Evolutionary conservation across 1,140 invertebrate genomes (phyloP).

Genomic region (Neodiprion pinetum): DNA sequence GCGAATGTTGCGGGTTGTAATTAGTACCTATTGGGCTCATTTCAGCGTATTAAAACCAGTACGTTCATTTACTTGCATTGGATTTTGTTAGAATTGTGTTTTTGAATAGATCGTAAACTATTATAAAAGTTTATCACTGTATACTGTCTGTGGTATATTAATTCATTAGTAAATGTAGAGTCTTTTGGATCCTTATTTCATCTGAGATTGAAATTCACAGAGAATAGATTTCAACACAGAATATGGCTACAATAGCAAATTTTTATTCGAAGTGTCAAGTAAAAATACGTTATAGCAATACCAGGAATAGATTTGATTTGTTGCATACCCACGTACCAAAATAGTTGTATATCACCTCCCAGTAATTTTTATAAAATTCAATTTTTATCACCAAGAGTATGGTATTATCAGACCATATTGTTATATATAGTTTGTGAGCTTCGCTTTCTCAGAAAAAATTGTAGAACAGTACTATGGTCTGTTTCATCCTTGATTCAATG

Average conservation of each 20-base stretch:
- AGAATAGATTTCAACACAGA: slow-evolving; percentile 8
- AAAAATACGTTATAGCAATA: too few species aligned
- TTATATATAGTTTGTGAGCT: too few species aligned
- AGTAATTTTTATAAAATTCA: too few species aligned
- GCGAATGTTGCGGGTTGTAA: neutral
- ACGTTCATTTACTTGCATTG: slow-evolving; percentile 18
- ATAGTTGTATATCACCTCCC: too few species aligned
- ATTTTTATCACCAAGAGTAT: too few species aligned
- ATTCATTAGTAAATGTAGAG: neutral
- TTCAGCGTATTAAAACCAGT: neutral
- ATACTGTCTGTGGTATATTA: neutral
- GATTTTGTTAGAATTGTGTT: slow-evolving; percentile 20
- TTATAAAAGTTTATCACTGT: slow-evolving; percentile 2
- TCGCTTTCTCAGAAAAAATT: too few species aligned
- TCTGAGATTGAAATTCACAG: slow-evolving; percentile 22
- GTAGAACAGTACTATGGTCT: too few species aligned
- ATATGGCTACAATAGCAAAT: slow-evolving; percentile 11
- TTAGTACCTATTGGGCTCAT: too few species aligned
- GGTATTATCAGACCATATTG: too few species aligned
- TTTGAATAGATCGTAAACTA: neutral
- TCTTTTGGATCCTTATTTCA: slow-evolving; percentile 15
- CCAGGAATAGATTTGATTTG: too few species aligned
- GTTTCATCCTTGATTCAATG: too few species aligned
- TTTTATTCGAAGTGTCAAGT: slow-evolving; percentile 6
- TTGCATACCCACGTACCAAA: too few species aligned